phyloP scores from a whole-genome alignment of 2,113 vertebrate genomes.

The Oceanodroma tethys region DNA sequence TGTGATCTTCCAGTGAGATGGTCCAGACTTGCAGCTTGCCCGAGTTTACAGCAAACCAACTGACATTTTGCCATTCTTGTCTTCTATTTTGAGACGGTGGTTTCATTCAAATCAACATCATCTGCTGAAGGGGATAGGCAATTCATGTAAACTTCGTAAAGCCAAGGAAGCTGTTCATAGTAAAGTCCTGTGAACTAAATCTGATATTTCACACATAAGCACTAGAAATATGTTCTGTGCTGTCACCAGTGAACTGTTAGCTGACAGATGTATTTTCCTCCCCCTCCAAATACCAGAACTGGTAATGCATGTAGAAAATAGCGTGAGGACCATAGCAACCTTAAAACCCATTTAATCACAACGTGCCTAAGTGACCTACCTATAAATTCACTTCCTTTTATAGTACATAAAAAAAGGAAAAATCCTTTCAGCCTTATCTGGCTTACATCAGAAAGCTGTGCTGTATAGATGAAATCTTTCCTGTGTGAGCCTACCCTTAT shows the following conservation, averaged over 20 bases:
- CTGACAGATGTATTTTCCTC: neutral
- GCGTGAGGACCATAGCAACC: neutral
- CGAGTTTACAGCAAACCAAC: accelerated
- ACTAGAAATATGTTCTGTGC: neutral
- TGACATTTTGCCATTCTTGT: neutral
- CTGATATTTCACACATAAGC: neutral
- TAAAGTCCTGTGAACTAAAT: neutral
- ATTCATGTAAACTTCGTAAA: neutral
- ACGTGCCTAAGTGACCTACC: neutral
- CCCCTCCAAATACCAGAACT: neutral
- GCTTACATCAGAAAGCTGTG: neutral
- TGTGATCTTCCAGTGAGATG: neutral
- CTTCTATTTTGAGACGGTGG: neutral
- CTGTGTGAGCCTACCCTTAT: neutral
- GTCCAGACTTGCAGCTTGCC: neutral
- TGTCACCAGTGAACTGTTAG: neutral
- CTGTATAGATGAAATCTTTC: neutral
- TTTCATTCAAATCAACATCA: neutral
- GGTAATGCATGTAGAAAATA: neutral
- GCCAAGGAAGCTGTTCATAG: neutral
- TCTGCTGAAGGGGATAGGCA: neutral
- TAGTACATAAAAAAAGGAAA: neutral
- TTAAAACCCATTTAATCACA: neutral
- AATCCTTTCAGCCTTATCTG: neutral
- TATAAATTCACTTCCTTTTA: neutral